phyloP scores from a whole-genome alignment of 1,140 invertebrate species.

The Drosophila tropicalis region DNA sequence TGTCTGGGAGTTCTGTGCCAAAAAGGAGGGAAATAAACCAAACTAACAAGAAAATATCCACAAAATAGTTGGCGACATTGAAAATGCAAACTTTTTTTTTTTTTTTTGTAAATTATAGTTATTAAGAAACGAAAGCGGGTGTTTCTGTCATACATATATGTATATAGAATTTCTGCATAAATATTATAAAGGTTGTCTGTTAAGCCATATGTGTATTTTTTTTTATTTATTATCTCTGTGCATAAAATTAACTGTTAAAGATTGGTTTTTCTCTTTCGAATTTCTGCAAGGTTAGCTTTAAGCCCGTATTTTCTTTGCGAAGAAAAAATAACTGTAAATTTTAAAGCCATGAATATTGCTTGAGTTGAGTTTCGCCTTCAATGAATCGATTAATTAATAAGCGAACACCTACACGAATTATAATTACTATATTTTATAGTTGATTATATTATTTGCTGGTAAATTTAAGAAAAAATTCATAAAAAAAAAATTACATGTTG shows the following conservation, averaged over 20 bases:
- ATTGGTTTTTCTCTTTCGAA: too few relatives aligned
- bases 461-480: slow-evolving; percentile 9
- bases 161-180: background rate
- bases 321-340: background rate
- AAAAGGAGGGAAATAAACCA: background rate
- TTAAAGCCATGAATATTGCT: slow-evolving; percentile 24
- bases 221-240: too few relatives aligned
- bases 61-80: slow-evolving; percentile 53
- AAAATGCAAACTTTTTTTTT: slow-evolving; percentile 32
- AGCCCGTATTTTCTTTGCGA: background rate
- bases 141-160: too few relatives aligned
- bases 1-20: slow-evolving; percentile 49
- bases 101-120: slow-evolving; percentile 7
- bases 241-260: background rate
- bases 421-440: slow-evolving; percentile 8
- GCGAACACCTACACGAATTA: slow-evolving; percentile 24
- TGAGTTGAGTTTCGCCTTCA: slow-evolving; percentile 40
- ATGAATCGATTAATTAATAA: slow-evolving; percentile 63
- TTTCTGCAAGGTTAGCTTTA: slow-evolving; percentile 3
- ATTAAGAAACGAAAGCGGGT: background rate
- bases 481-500: background rate
- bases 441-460: slow-evolving; percentile 33
- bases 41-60: background rate
- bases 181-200: background rate
- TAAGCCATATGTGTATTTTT: background rate